Evolutionary conservation across 2,113 vertebrate genomes (phyloP).

Genomic region (Ammospiza caudacuta): DNA sequence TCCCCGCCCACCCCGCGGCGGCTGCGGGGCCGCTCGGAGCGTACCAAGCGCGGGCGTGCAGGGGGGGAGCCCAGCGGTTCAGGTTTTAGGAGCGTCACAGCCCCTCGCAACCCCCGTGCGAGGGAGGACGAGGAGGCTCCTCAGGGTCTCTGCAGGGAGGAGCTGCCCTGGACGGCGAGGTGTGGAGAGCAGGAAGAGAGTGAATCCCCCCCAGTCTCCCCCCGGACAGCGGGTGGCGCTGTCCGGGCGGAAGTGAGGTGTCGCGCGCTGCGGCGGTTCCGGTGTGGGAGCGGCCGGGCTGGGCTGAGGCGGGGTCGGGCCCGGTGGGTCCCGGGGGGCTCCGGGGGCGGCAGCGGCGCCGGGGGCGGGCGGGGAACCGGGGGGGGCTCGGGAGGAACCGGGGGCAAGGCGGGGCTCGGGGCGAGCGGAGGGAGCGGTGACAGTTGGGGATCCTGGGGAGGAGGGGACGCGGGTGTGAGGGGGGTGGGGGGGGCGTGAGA

Average conservation of each 20-base stretch:
- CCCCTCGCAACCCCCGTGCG: rapidly evolving
- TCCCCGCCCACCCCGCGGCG: neutral
- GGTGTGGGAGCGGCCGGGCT: neutral
- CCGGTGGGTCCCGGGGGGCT: no score
- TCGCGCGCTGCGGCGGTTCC: constrained; percentile 35
- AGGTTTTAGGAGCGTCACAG: rapidly evolving
- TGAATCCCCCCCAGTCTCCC: no score
- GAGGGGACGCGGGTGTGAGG: no score
- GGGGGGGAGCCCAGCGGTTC: neutral
- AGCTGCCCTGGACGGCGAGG: rapidly evolving
- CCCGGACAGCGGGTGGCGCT: neutral
- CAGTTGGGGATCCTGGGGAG: no score
- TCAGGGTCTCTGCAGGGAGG: rapidly evolving
- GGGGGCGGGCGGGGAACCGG: no score
- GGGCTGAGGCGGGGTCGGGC: no score
- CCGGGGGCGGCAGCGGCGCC: no score
- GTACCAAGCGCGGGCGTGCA: neutral
- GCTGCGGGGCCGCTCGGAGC: neutral
- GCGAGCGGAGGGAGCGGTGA: no score
- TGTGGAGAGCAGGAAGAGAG: rapidly evolving
- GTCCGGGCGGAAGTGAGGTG: constrained; percentile 41
- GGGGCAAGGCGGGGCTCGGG: no score
- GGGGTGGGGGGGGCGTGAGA: no score
- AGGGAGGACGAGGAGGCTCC: rapidly evolving
- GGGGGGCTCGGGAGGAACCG: no score